These are phyloP conservation scores for Athalia rosae DNA, from an alignment of 2,888 invertebrate genomes.

Conservation along the genomic window DNA sequence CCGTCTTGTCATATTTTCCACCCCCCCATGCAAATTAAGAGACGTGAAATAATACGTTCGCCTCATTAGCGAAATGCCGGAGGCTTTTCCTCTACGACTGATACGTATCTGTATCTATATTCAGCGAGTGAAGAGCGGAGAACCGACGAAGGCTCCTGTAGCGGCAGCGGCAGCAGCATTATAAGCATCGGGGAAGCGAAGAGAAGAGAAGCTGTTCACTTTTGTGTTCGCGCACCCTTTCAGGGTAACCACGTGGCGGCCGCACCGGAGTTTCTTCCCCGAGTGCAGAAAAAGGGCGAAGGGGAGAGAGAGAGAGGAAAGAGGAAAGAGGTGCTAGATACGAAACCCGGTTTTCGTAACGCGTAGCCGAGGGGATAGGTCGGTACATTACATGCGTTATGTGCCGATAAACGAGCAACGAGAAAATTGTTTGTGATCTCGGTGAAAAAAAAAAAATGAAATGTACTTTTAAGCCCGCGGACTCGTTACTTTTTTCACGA, in stretches of 20 bases:
- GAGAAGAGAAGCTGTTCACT: conserved; percentile 37
- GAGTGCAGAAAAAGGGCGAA: conserved; percentile 4
- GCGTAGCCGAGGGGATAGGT: too few species aligned
- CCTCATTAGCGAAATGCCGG: conserved; percentile 47
- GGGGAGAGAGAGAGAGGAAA: not conserved
- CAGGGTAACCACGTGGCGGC: conserved; percentile 15
- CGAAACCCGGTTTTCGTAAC: too few species aligned
- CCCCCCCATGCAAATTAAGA: conserved; percentile 31
- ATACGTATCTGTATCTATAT: not conserved
- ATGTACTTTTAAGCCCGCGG: too few species aligned
- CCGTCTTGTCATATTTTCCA: conserved; percentile 11
- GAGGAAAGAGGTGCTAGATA: not conserved
- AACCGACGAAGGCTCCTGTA: too few species aligned
- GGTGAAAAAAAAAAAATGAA: too few species aligned
- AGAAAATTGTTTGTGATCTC: too few species aligned
- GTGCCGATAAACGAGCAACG: too few species aligned
- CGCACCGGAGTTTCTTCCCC: conserved; percentile 21
- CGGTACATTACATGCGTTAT: too few species aligned
- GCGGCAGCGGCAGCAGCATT: too few species aligned
- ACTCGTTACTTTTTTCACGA: not conserved
- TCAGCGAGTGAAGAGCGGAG: too few species aligned
- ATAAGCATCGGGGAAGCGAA: not conserved
- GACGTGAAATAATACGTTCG: conserved; percentile 46
- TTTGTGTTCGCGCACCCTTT: conserved; percentile 43
- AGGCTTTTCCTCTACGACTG: conserved; percentile 32